phyloP scores from a whole-genome alignment of 2,797 vertebrate genomes.

The Sebastes oblongus region DNA sequence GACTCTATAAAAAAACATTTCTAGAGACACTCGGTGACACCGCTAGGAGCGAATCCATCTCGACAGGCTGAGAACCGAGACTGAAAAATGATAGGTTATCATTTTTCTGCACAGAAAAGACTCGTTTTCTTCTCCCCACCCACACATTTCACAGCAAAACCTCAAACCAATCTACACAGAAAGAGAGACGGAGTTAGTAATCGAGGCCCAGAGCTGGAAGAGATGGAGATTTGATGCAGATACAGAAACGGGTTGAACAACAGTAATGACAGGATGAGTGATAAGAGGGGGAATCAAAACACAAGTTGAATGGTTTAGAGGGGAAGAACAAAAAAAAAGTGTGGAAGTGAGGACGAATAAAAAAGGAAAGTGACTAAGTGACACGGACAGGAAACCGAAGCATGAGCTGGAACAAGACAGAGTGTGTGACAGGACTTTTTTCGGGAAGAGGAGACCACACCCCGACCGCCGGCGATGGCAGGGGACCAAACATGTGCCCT shows the following conservation, averaged over 20 bases:
- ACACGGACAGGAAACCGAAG: conserved; percentile 61
- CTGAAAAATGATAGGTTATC: conserved; percentile 78
- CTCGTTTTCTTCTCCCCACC: conserved; percentile 58
- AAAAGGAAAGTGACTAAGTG: conserved; percentile 29
- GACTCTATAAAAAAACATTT: conserved; percentile 60
- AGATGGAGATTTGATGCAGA: conserved; percentile 38
- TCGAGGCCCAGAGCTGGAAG: conserved; percentile 33
- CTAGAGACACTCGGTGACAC: conserved; percentile 63
- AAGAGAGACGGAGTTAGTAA: conserved; percentile 57
- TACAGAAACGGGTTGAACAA: conserved; percentile 8
- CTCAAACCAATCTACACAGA: conserved; percentile 71
- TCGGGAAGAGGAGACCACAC: conserved; percentile 70
- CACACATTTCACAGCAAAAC: conserved; percentile 77
- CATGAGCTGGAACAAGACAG: conserved; percentile 59
- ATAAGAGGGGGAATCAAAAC: background rate
- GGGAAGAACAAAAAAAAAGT: background rate
- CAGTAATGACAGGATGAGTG: conserved; percentile 13
- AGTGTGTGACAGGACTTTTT: conserved; percentile 57
- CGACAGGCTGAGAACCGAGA: conserved; percentile 62
- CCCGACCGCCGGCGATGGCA: conserved; percentile 53
- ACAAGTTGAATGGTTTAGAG: background rate
- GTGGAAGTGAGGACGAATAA: conserved; percentile 5
- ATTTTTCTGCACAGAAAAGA: conserved; percentile 65
- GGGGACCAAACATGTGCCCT: conserved; percentile 41
- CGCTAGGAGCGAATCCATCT: conserved; percentile 65